Conservation (phyloP, 2,113 vertebrate species). For the Hippocampus abdominalis region DNA sequence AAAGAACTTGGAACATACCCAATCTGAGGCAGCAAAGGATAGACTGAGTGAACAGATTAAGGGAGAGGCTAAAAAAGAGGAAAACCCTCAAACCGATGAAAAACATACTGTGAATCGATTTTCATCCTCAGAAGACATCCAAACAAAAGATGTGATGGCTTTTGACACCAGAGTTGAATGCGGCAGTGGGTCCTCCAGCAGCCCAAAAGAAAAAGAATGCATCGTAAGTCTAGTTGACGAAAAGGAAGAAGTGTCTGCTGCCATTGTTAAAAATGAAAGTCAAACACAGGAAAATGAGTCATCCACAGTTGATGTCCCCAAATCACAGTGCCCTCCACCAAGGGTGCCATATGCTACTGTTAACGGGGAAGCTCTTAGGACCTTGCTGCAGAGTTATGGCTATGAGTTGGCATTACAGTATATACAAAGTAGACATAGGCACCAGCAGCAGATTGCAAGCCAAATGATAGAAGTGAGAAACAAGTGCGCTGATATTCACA, state of each 20-base stretch:
- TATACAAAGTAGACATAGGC: slow-evolving; percentile 92
- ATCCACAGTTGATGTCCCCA: slow-evolving; percentile 48
- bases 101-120: slow-evolving; percentile 39
- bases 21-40: slow-evolving; percentile 62
- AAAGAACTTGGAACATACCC: slow-evolving; percentile 75
- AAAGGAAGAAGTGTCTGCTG: slow-evolving; percentile 34
- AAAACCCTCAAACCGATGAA: slow-evolving; percentile 24
- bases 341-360: slow-evolving; percentile 88
- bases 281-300: slow-evolving; percentile 73
- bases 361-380: slow-evolving; percentile 84
- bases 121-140: slow-evolving; percentile 25
- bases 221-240: slow-evolving; percentile 19
- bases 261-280: slow-evolving; percentile 47
- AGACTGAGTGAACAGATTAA: slow-evolving; percentile 65
- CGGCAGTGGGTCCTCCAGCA: slow-evolving; percentile 20
- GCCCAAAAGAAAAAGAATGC: slow-evolving; percentile 34
- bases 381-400: slow-evolving; percentile 93
- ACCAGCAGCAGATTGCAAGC: slow-evolving; percentile 79
- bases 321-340: slow-evolving; percentile 81
- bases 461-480: slow-evolving; percentile 42
- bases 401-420: slow-evolving; percentile 96
- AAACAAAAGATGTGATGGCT: slow-evolving; percentile 46
- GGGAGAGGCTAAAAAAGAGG: slow-evolving; percentile 39
- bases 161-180: slow-evolving; percentile 33
- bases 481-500: slow-evolving; percentile 44